A percentile compares a stretch with the other conserved stretches of the same genome.
phyloP scores from a whole-genome alignment of 2,113 vertebrate species.

The Felis chaus region DNA sequence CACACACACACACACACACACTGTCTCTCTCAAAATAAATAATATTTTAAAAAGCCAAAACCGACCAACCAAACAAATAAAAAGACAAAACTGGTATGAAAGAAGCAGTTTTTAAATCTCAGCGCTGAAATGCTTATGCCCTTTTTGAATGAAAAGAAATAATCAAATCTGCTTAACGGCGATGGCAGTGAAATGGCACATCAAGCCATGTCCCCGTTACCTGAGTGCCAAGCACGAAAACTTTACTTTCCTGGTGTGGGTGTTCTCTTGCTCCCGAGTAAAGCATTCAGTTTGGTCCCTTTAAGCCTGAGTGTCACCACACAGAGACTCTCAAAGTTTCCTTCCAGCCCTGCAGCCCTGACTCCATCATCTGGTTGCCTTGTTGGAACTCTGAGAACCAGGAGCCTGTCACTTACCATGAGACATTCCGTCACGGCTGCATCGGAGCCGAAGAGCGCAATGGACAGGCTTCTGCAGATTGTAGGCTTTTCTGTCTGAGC shows the following conservation, averaged over 20 bases:
- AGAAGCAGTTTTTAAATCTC: neutral
- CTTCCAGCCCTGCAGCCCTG: neutral
- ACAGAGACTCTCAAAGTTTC: neutral
- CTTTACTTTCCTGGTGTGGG: neutral
- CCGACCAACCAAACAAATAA: no score
- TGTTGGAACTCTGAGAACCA: neutral
- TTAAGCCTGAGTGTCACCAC: neutral
- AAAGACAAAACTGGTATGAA: slow-evolving; percentile 7
- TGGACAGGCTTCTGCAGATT: neutral
- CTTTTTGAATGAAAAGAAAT: neutral
- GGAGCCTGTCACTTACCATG: neutral
- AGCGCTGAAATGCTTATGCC: neutral
- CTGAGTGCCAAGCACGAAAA: neutral
- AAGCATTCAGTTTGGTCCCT: neutral
- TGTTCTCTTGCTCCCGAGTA: neutral
- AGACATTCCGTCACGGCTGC: neutral
- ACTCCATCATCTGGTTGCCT: neutral
- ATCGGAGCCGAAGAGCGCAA: neutral
- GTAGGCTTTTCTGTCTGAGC: neutral
- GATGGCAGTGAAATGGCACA: neutral
- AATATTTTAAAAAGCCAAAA: no score
- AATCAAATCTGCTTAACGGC: neutral
- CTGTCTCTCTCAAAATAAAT: no score
- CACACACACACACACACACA: no score
- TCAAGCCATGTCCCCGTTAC: no score